Evolutionary conservation across 2,888 invertebrate species (phyloP).

Genomic region (Drosophila affinis): DNA sequence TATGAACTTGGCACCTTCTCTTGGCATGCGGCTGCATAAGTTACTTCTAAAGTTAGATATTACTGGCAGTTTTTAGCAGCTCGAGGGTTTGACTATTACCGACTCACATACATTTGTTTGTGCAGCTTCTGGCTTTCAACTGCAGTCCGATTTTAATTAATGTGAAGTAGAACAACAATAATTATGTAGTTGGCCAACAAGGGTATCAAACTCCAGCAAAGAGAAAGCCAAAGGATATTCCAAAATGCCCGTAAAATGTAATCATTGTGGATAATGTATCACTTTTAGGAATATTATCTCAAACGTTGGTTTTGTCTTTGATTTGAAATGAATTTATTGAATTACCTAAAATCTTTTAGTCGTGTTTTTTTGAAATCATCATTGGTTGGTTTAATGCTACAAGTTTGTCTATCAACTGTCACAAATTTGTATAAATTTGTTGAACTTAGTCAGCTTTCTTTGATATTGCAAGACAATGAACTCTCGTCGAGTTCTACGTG

Average conservation of each 20-base stretch:
- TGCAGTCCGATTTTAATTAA: too few species aligned
- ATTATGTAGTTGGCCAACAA: background rate
- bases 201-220: background rate
- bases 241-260: background rate
- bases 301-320: background rate
- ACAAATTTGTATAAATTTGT: background rate
- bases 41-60: slow-evolving; percentile 55
- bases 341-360: background rate
- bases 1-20: slow-evolving; percentile 27
- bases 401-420: slow-evolving; percentile 39
- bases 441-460: slow-evolving; percentile 7
- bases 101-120: background rate
- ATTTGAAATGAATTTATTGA: slow-evolving; percentile 10
- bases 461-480: slow-evolving; percentile 41
- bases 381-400: slow-evolving; percentile 30
- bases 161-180: too few species aligned
- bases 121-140: too few species aligned
- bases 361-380: background rate
- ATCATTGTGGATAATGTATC: too few species aligned
- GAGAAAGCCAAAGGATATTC: background rate
- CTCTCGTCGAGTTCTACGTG: slow-evolving; percentile 25
- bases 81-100: slow-evolving; percentile 1
- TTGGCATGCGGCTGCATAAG: slow-evolving; percentile 19
- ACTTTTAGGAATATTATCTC: too few species aligned
- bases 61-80: slow-evolving; percentile 46